Conservation (phyloP, 2,113 vertebrate genomes). For the Eonycteris spelaea region DNA sequence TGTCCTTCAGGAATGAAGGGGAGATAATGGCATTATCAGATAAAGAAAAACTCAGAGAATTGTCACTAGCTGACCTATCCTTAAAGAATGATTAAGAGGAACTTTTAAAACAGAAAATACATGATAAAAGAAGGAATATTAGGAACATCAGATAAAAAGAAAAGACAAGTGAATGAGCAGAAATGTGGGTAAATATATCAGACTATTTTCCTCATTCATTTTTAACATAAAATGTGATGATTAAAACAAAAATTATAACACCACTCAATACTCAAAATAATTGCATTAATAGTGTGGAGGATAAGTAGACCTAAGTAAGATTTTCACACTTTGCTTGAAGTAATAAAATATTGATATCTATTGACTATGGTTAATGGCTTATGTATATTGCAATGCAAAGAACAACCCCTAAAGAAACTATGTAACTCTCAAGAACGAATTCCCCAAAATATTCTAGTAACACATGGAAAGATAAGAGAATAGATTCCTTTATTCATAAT, state of each 20-base stretch:
- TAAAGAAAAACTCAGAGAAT: neutral
- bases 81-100: neutral
- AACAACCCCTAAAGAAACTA: neutral
- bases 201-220: neutral
- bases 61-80: neutral
- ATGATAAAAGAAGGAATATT: neutral
- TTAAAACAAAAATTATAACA: neutral
- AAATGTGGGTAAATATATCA: neutral
- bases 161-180: neutral
- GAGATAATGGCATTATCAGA: neutral
- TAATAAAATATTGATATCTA: neutral
- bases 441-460: neutral
- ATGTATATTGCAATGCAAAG: neutral
- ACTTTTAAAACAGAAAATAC: neutral
- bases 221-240: neutral
- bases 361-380: neutral
- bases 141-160: fast-evolving
- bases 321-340: neutral
- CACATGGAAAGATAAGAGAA: neutral
- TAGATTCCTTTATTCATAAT: neutral
- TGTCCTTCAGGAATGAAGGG: neutral
- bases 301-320: neutral
- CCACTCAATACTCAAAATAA: neutral
- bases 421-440: neutral
- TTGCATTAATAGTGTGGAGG: neutral